Base-by-base conservation (phyloP, 2,113 vertebrate genomes). In the Oxyruncus cristatus region DNA sequence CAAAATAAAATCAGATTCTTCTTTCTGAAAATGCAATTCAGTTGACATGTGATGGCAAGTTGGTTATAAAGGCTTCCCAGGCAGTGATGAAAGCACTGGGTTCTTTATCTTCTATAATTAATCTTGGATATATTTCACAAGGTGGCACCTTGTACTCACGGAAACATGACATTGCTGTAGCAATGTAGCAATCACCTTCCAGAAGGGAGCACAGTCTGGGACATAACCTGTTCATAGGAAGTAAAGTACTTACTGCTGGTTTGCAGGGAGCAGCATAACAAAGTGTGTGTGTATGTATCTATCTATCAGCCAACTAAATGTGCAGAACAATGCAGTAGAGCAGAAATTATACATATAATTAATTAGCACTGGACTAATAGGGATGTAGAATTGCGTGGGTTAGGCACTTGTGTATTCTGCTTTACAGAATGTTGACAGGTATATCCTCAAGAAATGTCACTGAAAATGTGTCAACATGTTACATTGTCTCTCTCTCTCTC, bases 1-100 rank as follows among this genome's bases (percentile, higher is more conserved):
- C 94, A 96, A 96, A 95, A 96, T 92, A 81, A 91, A 89, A 96
- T 91, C 91, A 93, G 80, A 81, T 85, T 84, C 73, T 63, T 58
- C 27, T 75, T 89, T 95, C 46, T 91, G 94, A 89, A 97, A 89
- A 62, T 11, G 27, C 55, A 71, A 0, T 77, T 92, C 73, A 78
- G 86, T 81, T 95, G 93, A 84, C 61, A 50, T 81, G 76, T 93
- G 89, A 74, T 87, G 47, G 55, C 91, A 93, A 71, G 68, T 72
- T 0, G 0, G 44, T 91, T 95, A 65, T 71, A 44, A 93, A 89
- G 27, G 44, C 73, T 89, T 95, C 83, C 70, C 59, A 91, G 80
- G 59, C 28, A 80, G 52, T 68, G 79, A 95, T 93, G 89, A 97
- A 93, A 93, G 78, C 63, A 21, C 33, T 46, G 23, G 20, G 37